Base-by-base conservation (phyloP, 2,797 vertebrate species). In the Lycodopsis pacificus region DNA sequence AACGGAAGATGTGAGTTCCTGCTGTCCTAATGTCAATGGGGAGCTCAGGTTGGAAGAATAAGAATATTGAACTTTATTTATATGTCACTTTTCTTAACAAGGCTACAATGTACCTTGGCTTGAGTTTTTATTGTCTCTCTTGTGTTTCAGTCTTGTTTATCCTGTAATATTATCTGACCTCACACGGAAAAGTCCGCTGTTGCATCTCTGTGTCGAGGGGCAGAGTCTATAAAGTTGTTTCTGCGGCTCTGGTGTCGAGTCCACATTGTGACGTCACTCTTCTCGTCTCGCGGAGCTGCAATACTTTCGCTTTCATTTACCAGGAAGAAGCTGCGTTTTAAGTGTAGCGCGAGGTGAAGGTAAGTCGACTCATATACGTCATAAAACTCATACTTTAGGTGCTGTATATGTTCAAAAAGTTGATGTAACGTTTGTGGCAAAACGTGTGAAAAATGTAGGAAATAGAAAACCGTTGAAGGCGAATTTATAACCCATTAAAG, bases 301-400 rank as follows among this genome's bases (percentile, higher is more conserved):
- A 0, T 20, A 17, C 53, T 90, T 88, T 90, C 78, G 2, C 74
- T 90, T 90, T 90, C 80, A 48, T 44, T 80, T 85, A 5, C 0
- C 30, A 22, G 80, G 76, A 84, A 85, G 38, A 9, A 14, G 4
- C 25, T 3, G 8, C 46, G 22, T 40, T 4, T 0, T 0, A 0
- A 49, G 53, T 8, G 0, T 0, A 2, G 13, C 57, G 46, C 34
- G 6, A 3, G 0, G 2, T 0, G 1, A 51, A 65, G 77, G 83
- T 81, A 15, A 64, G 36, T 10, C 5, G 44, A 63, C 22, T 34
- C 2, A 0, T 7, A 7, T 11, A 4, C 12, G 9, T 5, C 0
- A 2, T 1, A 14, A 25, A 20, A 56, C 4, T 17, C 20, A 2
- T 11, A 11, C 53, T 40, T 32, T 15, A 66, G 2, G 0, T 13